Evolutionary conservation across 2,113 vertebrate genomes (phyloP).

Genomic region (Pseudorasbora parva): DNA sequence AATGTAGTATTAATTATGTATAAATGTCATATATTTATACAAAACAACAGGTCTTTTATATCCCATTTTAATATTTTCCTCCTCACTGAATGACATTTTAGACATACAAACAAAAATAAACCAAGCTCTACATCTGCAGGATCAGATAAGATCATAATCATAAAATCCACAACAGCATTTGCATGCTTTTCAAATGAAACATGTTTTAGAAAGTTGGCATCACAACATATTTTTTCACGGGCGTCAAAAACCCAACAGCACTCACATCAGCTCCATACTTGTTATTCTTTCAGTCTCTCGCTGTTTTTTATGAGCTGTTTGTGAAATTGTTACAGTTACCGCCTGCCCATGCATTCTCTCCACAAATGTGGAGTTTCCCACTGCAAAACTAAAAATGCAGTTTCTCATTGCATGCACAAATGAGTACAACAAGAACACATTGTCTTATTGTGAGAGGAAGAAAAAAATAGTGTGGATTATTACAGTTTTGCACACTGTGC

Average conservation of each 20-base stretch:
- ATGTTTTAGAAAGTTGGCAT: not conserved
- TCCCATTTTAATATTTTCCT: too few relatives aligned
- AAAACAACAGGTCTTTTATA: too few relatives aligned
- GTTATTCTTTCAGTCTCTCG: not conserved
- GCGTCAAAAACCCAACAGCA: not conserved
- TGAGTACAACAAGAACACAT: conserved; percentile 73
- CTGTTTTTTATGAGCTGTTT: conserved; percentile 23
- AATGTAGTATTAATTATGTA: not conserved
- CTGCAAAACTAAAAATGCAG: conserved; percentile 20
- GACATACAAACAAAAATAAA: not conserved
- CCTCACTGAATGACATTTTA: not conserved
- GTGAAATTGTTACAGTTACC: not conserved
- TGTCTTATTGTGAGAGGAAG: conserved; percentile 16
- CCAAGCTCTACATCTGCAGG: not conserved
- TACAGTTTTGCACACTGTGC: conserved; percentile 41
- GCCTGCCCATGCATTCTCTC: not conserved
- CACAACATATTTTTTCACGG: not conserved
- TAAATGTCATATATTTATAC: not conserved
- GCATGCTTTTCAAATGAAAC: not conserved
- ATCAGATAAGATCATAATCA: not conserved
- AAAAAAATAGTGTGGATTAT: conserved; percentile 38
- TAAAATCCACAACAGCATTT: not conserved
- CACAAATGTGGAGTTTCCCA: not conserved
- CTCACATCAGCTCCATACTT: not conserved
- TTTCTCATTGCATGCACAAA: conserved; percentile 49